Percentiles rank a stretch among this genome's conserved stretches.
These are phyloP conservation scores for Aphodius granarius DNA, from an alignment of 2,888 invertebrate species.

Conservation along the genomic window DNA sequence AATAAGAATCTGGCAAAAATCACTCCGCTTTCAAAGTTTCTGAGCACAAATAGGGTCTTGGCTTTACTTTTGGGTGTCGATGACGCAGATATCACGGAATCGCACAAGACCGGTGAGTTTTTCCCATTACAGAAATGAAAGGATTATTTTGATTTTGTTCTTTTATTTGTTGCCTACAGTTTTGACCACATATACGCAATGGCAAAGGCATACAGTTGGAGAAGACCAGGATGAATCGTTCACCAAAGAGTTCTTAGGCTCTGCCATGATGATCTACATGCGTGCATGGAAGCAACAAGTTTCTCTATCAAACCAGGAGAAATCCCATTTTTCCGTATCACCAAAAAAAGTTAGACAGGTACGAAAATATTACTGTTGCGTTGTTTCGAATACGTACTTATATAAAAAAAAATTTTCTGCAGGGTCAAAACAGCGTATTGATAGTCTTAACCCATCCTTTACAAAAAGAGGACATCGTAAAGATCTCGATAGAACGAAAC, in stretches of 20 bases:
- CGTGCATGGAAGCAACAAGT: slow-evolving; percentile 55
- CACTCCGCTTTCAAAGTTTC: slow-evolving; percentile 59
- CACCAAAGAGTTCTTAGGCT: slow-evolving; percentile 81
- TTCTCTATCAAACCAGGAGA: slow-evolving; percentile 50
- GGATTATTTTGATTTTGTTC: slow-evolving; percentile 22
- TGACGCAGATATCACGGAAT: slow-evolving; percentile 69
- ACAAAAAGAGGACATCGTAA: slow-evolving; percentile 74
- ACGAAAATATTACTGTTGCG: too few species aligned
- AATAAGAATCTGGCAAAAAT: slow-evolving; percentile 59
- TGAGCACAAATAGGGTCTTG: slow-evolving; percentile 73
- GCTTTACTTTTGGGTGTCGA: slow-evolving; percentile 81
- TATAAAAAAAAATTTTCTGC: too few species aligned
- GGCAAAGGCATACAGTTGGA: slow-evolving; percentile 76
- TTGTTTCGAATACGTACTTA: too few species aligned
- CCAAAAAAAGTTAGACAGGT: slow-evolving; percentile 79
- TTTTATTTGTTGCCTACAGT: slow-evolving; percentile 56
- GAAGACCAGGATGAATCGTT: slow-evolving; percentile 83
- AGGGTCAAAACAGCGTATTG: slow-evolving; percentile 84
- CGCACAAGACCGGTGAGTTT: slow-evolving; percentile 66
- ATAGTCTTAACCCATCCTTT: slow-evolving; percentile 78
- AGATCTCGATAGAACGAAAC: slow-evolving; percentile 78
- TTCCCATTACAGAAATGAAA: not conserved
- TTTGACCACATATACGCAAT: slow-evolving; percentile 73
- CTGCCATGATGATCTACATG: slow-evolving; percentile 77
- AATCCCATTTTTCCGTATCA: slow-evolving; percentile 71